Evolutionary conservation across 2,797 vertebrate genomes (phyloP), one percentile per base, ranked within the genome.

Genomic region (Sebastes melanostomus): DNA sequence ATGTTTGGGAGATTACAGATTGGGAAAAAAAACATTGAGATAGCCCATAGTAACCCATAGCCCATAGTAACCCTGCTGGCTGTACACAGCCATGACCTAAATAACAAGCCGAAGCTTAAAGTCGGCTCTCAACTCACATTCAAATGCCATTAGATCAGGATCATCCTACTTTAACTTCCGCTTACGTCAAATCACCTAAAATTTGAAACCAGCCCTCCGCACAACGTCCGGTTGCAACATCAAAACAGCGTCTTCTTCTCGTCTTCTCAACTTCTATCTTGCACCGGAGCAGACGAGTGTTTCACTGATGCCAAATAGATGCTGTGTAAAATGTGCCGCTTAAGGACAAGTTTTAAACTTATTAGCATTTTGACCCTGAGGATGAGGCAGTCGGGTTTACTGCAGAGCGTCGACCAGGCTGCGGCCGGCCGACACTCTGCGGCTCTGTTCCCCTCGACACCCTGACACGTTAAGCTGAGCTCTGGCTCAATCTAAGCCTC

Each of bases 101-200:
- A 95, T 94, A 94, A 91, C 86, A 66, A 50, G 81, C 84, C 82
- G 82, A 89, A 90, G 91, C 92, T 94, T 88, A 91, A 93, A 91
- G 86, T 80, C 78, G 81, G 85, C 87, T 88, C 88, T 90, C 75
- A 74, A 91, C 88, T 91, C 86, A 56, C 86, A 91, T 82, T 90
- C 86, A 92, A 92, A 93, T 93, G 85, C 89, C 91, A 92, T 93
- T 92, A 93, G 70, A 88, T 87, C 87, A 87, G 90, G 88, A 93
- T 93, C 88, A 93, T 92, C 91, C 90, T 89, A 84, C 93, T 86
- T 93, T 91, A 88, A 92, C 91, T 86, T 90, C 86, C 63, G 82
- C 82, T 88, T 85, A 72, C 55, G 78, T 86, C 88, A 92, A 87
- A 90, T 61, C 83, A 62, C 69, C 50, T 71, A 16, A 81, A 83